A percentile compares a stretch with the other conserved stretches of the same genome.
These are phyloP conservation scores for Ophioninae sp. DNA, from an alignment of 2,888 invertebrate genomes.

Conservation along the genomic window DNA sequence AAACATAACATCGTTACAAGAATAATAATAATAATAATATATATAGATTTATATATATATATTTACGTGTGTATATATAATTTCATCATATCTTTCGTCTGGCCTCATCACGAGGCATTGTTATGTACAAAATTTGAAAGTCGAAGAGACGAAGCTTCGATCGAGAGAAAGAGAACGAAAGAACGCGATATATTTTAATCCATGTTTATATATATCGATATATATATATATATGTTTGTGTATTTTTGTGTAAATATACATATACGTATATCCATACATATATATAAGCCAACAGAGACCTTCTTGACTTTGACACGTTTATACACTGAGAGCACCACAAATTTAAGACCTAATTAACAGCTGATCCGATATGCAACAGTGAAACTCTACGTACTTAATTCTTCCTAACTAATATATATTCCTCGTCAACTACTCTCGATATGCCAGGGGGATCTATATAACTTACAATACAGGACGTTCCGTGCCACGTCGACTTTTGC, in stretches of 20 bases:
- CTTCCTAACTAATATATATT: constrained; percentile 30
- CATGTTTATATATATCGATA: no score
- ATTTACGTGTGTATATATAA: constrained; percentile 39
- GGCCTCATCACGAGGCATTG: constrained; percentile 49
- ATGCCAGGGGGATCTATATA: background rate
- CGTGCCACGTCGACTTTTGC: background rate
- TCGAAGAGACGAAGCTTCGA: constrained; percentile 16
- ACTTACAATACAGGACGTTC: constrained; percentile 1
- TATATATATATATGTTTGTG: no score
- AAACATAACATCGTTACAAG: constrained; percentile 62
- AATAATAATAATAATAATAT: constrained; percentile 51
- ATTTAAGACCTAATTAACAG: constrained; percentile 50
- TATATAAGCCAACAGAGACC: constrained; percentile 25
- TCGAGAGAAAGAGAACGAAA: constrained; percentile 26
- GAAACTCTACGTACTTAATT: constrained; percentile 17
- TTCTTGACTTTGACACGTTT: constrained; percentile 32
- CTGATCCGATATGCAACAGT: constrained; percentile 32
- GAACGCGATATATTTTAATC: background rate
- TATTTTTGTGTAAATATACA: background rate
- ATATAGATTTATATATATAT: constrained; percentile 14
- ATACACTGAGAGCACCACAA: constrained; percentile 51
- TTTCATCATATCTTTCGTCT: constrained; percentile 33
- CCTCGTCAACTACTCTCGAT: constrained; percentile 8
- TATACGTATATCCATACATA: constrained; percentile 4
- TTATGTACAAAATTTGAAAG: constrained; percentile 57